These are phyloP conservation scores for Hemicentrotus pulcherrimus DNA, from an alignment of 35 echinoderm and acorn worm genomes.

Conservation along the genomic window DNA sequence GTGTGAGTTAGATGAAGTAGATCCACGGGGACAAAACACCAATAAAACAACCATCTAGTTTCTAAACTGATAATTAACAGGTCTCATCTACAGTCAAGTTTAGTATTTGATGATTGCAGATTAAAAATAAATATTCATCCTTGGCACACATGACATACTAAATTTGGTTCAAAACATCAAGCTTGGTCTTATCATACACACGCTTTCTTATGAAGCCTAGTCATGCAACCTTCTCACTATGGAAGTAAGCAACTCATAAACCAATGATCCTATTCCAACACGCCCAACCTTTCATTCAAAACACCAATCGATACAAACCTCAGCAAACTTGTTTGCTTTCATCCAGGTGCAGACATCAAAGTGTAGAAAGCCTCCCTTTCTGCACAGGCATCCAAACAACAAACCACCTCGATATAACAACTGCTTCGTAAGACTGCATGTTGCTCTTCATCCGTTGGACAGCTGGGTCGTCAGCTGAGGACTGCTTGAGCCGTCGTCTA, in stretches of 20 bases:
- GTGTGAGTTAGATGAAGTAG: constrained; percentile 23
- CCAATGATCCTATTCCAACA: background rate
- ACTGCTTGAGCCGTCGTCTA: constrained; percentile 8
- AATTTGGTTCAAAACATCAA: background rate
- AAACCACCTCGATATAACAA: background rate
- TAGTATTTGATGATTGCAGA: background rate
- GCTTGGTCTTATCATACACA: background rate
- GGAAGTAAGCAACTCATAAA: background rate
- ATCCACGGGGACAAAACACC: constrained; percentile 16
- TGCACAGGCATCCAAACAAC: background rate
- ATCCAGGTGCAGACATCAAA: background rate
- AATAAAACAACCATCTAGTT: background rate
- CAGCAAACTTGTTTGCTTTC: background rate
- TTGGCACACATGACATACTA: background rate
- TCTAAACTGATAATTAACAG: background rate
- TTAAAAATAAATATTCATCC: background rate
- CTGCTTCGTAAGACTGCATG: background rate
- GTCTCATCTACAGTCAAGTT: background rate
- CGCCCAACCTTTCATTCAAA: background rate
- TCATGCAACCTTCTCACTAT: background rate
- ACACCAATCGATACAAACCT: background rate
- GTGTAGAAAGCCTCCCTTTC: background rate
- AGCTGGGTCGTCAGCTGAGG: constrained; percentile 32
- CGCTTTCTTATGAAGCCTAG: background rate
- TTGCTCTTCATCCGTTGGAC: constrained; percentile 38